A percentile compares a stretch with the other conserved stretches of the same genome.
These are phyloP conservation scores for Temnothorax unifasciatus DNA, from an alignment of 2,888 invertebrate genomes.

Conservation along the genomic window DNA sequence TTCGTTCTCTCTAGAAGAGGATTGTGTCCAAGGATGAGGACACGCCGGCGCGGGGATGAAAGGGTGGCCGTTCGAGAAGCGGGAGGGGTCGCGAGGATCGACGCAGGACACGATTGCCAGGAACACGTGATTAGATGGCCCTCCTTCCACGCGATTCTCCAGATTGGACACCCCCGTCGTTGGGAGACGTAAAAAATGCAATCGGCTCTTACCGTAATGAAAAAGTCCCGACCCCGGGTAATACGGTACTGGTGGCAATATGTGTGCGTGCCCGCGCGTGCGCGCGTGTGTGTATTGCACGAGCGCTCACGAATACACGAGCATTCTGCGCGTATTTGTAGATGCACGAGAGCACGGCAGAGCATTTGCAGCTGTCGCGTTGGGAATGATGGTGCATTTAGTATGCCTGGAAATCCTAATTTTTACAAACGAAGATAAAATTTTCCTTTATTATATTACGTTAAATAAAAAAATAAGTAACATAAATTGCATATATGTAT, in stretches of 20 bases:
- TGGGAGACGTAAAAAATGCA: conserved; percentile 85
- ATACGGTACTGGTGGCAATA: conserved; percentile 73
- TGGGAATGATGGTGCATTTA: conserved; percentile 40
- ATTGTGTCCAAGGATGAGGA: conserved; percentile 71
- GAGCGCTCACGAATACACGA: neutral
- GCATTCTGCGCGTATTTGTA: conserved; percentile 20
- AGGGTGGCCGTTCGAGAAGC: conserved; percentile 47
- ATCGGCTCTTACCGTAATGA: conserved; percentile 86
- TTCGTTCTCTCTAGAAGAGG: conserved; percentile 63
- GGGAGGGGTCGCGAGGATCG: conserved; percentile 61
- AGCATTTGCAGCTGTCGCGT: conserved; percentile 70
- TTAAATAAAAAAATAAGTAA: neutral
- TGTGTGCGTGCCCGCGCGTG: conserved; percentile 44
- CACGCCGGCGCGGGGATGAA: conserved; percentile 37
- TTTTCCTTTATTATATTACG: neutral
- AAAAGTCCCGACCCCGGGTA: conserved; percentile 81
- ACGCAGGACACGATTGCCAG: conserved; percentile 82
- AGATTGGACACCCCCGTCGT: conserved; percentile 80
- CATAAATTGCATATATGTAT: neutral
- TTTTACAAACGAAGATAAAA: neutral
- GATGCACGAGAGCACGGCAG: conserved; percentile 25
- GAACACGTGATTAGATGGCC: conserved; percentile 85
- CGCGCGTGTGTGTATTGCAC: conserved; percentile 23
- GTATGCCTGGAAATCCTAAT: neutral
- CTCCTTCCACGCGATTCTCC: conserved; percentile 79